Evolutionary conservation across 92 coral and sea anemone species (phyloP).

Genomic region (Epizoanthus fatuus): DNA sequence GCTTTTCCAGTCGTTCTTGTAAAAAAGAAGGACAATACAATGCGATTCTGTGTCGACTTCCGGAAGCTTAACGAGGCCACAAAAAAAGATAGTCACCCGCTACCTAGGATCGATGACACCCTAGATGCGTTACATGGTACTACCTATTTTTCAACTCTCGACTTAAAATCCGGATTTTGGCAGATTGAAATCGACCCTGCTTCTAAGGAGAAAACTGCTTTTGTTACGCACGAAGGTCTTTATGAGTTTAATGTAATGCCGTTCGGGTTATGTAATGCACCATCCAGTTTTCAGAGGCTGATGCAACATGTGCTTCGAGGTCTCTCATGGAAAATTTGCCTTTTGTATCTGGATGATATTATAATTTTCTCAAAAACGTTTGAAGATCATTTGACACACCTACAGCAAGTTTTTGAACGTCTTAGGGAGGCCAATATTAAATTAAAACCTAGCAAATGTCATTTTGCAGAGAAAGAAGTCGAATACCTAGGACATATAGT

Average conservation of each 20-base stretch:
- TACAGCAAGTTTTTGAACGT: slow-evolving; percentile 25
- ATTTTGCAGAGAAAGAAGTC: slow-evolving; percentile 25
- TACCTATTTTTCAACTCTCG: slow-evolving; percentile 48
- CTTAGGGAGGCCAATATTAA: slow-evolving; percentile 26
- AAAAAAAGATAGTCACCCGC: not conserved
- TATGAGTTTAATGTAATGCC: slow-evolving; percentile 57
- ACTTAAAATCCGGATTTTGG: slow-evolving; percentile 56
- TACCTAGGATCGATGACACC: slow-evolving; percentile 26
- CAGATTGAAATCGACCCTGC: slow-evolving; percentile 52
- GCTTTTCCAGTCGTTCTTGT: slow-evolving; percentile 22
- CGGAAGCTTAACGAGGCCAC: not conserved
- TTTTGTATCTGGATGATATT: slow-evolving; percentile 54
- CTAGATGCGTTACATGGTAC: slow-evolving; percentile 48
- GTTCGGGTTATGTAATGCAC: slow-evolving; percentile 54
- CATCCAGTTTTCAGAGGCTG: slow-evolving; percentile 49
- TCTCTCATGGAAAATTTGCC: slow-evolving; percentile 41
- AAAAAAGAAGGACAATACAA: not conserved
- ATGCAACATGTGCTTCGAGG: slow-evolving; percentile 60
- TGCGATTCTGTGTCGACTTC: not conserved
- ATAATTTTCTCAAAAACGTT: slow-evolving; percentile 9
- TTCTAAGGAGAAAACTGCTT: slow-evolving; percentile 56
- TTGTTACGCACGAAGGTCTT: slow-evolving; percentile 50
- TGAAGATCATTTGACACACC: slow-evolving; percentile 24
- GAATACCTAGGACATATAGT: slow-evolving; percentile 51
- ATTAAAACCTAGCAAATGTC: slow-evolving; percentile 27